Conservation (phyloP, 1,140 invertebrate genomes). For the Scaptodrosophila lebanonensis region DNA sequence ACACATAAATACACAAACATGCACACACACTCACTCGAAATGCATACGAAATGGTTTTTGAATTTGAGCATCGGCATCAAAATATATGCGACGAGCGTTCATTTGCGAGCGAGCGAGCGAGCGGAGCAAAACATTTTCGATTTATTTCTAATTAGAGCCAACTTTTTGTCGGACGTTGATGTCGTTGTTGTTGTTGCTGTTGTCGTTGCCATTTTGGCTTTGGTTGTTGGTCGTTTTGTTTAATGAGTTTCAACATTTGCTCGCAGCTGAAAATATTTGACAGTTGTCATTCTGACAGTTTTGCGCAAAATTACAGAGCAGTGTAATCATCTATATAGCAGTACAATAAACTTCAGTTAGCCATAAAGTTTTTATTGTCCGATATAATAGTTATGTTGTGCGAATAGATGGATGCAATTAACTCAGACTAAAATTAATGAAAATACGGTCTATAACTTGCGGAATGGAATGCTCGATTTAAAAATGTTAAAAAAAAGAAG, state of each 20-base stretch:
- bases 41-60: constrained; percentile 39
- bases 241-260: constrained; percentile 70
- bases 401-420: too few relatives aligned
- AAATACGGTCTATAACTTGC: too few relatives aligned
- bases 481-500: too few relatives aligned
- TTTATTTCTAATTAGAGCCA: constrained; percentile 73
- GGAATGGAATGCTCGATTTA: too few relatives aligned
- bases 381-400: too few relatives aligned
- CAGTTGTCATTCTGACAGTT: constrained; percentile 64
- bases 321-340: too few relatives aligned
- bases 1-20: constrained; percentile 18
- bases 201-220: constrained; percentile 25
- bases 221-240: constrained; percentile 43
- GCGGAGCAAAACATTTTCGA: constrained; percentile 63
- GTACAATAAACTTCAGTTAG: too few relatives aligned
- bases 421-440: too few relatives aligned
- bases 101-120: too few relatives aligned
- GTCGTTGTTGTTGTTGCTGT: constrained; percentile 4
- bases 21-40: constrained; percentile 26
- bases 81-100: constrained; percentile 22
- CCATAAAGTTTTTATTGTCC: too few relatives aligned
- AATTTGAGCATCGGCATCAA: constrained; percentile 59
- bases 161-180: constrained; percentile 34
- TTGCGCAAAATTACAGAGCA: constrained; percentile 31
- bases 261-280: constrained; percentile 65